A percentile compares a stretch with the other conserved stretches of the same genome.
Evolutionary conservation across 2,797 vertebrate species (phyloP).

Genomic region (Sebastes vulpes): DNA sequence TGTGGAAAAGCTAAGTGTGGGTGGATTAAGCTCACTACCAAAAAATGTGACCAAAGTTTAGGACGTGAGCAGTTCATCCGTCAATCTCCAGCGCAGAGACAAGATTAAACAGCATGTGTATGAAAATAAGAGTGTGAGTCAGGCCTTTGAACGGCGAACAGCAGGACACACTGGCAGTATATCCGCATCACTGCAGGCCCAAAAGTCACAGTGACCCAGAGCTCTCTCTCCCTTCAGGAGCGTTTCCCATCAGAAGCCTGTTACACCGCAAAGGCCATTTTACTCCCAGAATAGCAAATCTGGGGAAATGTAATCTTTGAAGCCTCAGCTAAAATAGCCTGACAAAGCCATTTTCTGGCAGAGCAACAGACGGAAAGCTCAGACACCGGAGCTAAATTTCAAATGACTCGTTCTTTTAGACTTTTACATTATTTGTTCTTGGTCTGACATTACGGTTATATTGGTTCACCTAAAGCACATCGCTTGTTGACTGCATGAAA

Average conservation of each 20-base stretch:
- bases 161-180: constrained; percentile 6
- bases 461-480: neutral
- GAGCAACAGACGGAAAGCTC: constrained; percentile 43
- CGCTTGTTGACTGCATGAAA: neutral
- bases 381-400: constrained; percentile 44
- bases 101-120: constrained; percentile 9
- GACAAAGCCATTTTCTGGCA: constrained; percentile 60
- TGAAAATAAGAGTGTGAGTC: neutral
- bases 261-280: constrained; percentile 68
- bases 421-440: constrained; percentile 25
- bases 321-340: constrained; percentile 62
- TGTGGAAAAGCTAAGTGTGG: constrained; percentile 27
- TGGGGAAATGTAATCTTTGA: constrained; percentile 76
- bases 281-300: constrained; percentile 74
- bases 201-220: constrained; percentile 69
- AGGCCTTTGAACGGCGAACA: constrained; percentile 15
- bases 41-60: constrained; percentile 47
- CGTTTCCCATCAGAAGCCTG: constrained; percentile 66
- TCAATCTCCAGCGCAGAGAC: constrained; percentile 16
- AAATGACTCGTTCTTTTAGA: constrained; percentile 36
- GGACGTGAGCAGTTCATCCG: constrained; percentile 38
- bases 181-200: constrained; percentile 23
- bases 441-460: constrained; percentile 13
- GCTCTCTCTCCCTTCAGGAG: constrained; percentile 38
- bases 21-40: constrained; percentile 54